A percentile compares a stretch with the other conserved stretches of the same genome.
These are phyloP conservation scores for Iselma pallidipennis DNA, from an alignment of 2,888 invertebrate genomes.

Conservation along the genomic window DNA sequence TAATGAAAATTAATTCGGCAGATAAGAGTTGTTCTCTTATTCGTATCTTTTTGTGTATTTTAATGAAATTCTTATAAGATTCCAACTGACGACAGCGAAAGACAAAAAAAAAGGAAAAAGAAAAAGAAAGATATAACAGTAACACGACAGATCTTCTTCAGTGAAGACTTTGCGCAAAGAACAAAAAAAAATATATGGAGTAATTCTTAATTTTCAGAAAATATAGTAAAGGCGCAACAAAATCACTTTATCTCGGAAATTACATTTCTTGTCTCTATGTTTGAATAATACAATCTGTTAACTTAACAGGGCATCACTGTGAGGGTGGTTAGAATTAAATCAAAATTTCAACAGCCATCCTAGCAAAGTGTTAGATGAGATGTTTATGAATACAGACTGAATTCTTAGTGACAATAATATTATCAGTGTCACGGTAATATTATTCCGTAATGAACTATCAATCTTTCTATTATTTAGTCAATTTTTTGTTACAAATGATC, in stretches of 20 bases:
- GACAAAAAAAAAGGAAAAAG: neutral
- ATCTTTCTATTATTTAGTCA: neutral
- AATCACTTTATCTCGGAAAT: slow-evolving; percentile 43
- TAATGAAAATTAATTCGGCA: neutral
- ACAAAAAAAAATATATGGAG: neutral
- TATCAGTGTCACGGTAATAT: slow-evolving; percentile 12
- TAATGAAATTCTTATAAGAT: neutral
- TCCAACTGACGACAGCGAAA: neutral
- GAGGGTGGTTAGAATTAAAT: slow-evolving; percentile 33
- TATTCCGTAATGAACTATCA: neutral
- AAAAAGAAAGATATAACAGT: neutral
- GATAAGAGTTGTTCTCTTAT: neutral
- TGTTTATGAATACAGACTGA: slow-evolving; percentile 50
- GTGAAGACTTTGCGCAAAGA: neutral
- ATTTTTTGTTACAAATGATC: neutral
- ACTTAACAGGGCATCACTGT: slow-evolving; percentile 25
- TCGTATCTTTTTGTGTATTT: neutral
- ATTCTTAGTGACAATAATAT: slow-evolving; percentile 35
- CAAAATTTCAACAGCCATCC: slow-evolving; percentile 46
- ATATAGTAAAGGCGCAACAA: slow-evolving; percentile 6
- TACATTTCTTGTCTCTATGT: slow-evolving; percentile 43
- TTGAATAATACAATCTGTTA: slow-evolving; percentile 45
- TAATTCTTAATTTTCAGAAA: neutral
- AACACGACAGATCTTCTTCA: neutral
- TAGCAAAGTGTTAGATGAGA: slow-evolving; percentile 43